Evolutionary conservation across 2,888 invertebrate species (phyloP), one percentile per base, ranked within the genome.

Genomic region (Amphipoea lucens): DNA sequence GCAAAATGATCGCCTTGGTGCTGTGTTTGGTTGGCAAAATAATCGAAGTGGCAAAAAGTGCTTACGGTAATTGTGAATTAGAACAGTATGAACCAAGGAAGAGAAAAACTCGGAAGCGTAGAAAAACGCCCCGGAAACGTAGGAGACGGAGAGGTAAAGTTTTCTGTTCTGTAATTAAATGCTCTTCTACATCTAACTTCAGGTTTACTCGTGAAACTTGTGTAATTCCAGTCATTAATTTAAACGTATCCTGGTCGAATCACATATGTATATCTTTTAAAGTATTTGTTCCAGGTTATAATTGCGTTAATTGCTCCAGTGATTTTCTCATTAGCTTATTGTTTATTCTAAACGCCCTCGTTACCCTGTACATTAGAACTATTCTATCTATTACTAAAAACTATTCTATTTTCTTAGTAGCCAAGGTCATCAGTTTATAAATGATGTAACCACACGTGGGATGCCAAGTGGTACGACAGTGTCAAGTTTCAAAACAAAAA

Each of bases 1-100:
- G 81, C 36, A 91, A 91, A 89, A 96, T 96, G 96, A 96, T 96
- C 76, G 96, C 90, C 45, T 86, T 95, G 80, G 92, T 96, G 90
- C 90, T 95, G 92, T 96, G 92, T 87, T 90, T 96, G 76, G 87
- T 95, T 80, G 92, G 93, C 5, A 94, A 94, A 91, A 88, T 96
- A 80, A 91, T 95, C 82, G 93, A 95, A 83, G 84, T 94, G 67
- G 90, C 92, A 70, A 93, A 87, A 88, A 91, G 84, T 91, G 89
- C 65, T 74, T 90, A 90, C 82, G 81, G 78, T 62, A 82, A 68
- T 74, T 79, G 87, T 70, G 87, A 88, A 79, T 65, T 74, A 20
- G 86, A 89, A 76, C 76, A 82, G 29, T 74, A 48, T 45, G 79
- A 82, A 82, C 65, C 78, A 1, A 81, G 73, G 29, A 79, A 45